Evolutionary conservation across 2,888 invertebrate genomes (phyloP).

Genomic region (Podabrus alpinus): DNA sequence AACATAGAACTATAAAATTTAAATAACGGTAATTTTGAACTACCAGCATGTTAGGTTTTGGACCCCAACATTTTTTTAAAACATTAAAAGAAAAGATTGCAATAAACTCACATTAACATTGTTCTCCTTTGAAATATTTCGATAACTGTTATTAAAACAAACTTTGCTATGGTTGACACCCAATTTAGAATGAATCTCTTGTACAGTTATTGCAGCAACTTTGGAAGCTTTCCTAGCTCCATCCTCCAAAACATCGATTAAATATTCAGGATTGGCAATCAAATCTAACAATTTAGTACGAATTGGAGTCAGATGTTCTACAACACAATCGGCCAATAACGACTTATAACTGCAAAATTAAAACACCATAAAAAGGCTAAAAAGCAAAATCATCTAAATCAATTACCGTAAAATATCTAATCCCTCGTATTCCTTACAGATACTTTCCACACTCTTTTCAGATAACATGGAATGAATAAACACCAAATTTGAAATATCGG

Average conservation of each 20-base stretch:
- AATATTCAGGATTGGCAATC: slow-evolving; percentile 63
- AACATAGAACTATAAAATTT: no score
- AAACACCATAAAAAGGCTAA: slow-evolving; percentile 3
- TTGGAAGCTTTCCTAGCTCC: slow-evolving; percentile 63
- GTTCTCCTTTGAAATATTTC: neutral
- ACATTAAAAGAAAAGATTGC: neutral
- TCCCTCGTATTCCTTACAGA: slow-evolving; percentile 66
- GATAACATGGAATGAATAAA: slow-evolving; percentile 78
- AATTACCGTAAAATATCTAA: slow-evolving; percentile 76
- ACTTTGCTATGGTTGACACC: slow-evolving; percentile 51
- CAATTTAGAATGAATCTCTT: slow-evolving; percentile 62
- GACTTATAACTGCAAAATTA: slow-evolving; percentile 66
- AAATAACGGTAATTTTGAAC: no score
- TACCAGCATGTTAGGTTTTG: no score
- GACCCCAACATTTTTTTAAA: no score
- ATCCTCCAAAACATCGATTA: slow-evolving; percentile 64
- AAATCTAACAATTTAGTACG: slow-evolving; percentile 63
- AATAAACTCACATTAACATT: neutral
- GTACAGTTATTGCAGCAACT: slow-evolving; percentile 61
- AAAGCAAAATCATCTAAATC: slow-evolving; percentile 55
- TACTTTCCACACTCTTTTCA: slow-evolving; percentile 67
- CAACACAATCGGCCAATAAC: slow-evolving; percentile 72
- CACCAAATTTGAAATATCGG: slow-evolving; percentile 90
- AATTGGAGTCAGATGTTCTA: slow-evolving; percentile 73
- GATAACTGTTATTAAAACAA: neutral